phyloP scores from a whole-genome alignment of 1,140 invertebrate species.

The Mamestra configurata region DNA sequence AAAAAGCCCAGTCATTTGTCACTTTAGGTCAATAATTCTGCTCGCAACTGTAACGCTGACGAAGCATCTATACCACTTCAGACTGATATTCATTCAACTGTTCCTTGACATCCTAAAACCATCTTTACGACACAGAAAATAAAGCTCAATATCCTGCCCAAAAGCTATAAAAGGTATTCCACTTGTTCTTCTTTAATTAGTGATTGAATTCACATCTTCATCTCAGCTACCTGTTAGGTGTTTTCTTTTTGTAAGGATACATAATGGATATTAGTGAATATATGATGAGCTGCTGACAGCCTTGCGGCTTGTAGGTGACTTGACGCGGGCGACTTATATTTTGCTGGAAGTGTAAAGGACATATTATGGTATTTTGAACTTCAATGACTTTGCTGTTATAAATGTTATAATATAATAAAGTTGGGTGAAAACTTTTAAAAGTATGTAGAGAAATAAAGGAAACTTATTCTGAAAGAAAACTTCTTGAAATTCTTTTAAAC shows the following conservation, averaged over 20 bases:
- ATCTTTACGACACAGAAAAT: slow-evolving; percentile 4
- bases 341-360: too few species aligned
- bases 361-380: too few species aligned
- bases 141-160: slow-evolving; percentile 31
- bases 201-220: slow-evolving; percentile 66
- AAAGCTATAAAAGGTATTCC: not conserved
- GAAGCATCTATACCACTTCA: slow-evolving; percentile 52
- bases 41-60: slow-evolving; percentile 64
- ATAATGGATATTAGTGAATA: slow-evolving; percentile 60
- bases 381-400: too few species aligned
- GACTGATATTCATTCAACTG: slow-evolving; percentile 13
- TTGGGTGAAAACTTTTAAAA: too few species aligned
- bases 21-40: slow-evolving; percentile 50
- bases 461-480: too few species aligned
- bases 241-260: slow-evolving; percentile 59
- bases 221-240: slow-evolving; percentile 64
- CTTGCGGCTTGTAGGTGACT: not conserved
- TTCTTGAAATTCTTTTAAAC: too few species aligned
- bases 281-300: slow-evolving; percentile 57
- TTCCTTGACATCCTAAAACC: not conserved
- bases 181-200: slow-evolving; percentile 61
- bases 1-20: not conserved
- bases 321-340: not conserved
- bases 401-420: too few species aligned
- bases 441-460: too few species aligned